Percentiles rank a stretch among this genome's conserved stretches.
Conservation (phyloP, 2,797 vertebrate genomes). For the Hephaestus fuliginosus region DNA sequence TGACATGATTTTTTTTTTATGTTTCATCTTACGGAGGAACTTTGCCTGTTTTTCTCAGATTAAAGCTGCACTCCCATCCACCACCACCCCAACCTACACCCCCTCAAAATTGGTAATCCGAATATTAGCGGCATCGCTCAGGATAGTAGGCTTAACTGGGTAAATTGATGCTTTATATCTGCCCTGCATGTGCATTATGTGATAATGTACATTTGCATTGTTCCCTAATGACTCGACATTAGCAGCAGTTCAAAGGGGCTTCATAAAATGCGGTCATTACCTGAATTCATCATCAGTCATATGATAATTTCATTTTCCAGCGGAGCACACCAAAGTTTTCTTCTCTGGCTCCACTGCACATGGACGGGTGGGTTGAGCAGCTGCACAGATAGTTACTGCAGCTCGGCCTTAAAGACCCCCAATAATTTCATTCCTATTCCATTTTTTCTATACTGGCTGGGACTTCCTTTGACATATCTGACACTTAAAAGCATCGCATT, state of each 20-base stretch:
- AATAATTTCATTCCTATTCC: slow-evolving; percentile 34
- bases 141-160: too few relatives aligned
- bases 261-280: slow-evolving; percentile 33
- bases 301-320: slow-evolving; percentile 43
- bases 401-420: slow-evolving; percentile 40
- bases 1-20: not conserved
- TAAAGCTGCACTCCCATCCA: not conserved
- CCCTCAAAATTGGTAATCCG: too few relatives aligned
- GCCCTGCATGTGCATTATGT: not conserved
- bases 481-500: slow-evolving; percentile 60
- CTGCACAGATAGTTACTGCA: slow-evolving; percentile 31
- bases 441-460: slow-evolving; percentile 29
- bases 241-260: slow-evolving; percentile 7
- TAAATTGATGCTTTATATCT: slow-evolving; percentile 15
- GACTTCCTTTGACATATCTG: slow-evolving; percentile 54
- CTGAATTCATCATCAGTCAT: slow-evolving; percentile 22
- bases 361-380: slow-evolving; percentile 7
- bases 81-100: too few relatives aligned
- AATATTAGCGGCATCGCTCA: too few relatives aligned
- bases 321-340: slow-evolving; percentile 11
- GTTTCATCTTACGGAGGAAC: not conserved
- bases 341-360: slow-evolving; percentile 31
- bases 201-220: slow-evolving; percentile 14
- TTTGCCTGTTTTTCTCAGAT: not conserved
- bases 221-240: slow-evolving; percentile 16